These are phyloP conservation scores for Idaea straminata DNA, from an alignment of 2,888 invertebrate genomes.

Conservation along the genomic window DNA sequence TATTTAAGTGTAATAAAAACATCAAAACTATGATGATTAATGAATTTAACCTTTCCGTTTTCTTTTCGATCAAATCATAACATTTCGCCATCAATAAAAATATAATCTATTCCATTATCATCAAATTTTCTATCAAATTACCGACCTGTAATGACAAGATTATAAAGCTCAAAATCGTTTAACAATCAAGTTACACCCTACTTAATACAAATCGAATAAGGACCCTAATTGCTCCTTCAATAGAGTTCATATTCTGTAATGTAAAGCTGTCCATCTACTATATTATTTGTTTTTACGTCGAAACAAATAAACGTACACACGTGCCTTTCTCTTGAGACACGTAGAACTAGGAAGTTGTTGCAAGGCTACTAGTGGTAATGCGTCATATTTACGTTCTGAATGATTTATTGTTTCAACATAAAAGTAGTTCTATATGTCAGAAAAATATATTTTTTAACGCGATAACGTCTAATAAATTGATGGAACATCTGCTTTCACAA, in stretches of 20 bases:
- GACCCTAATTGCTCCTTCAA: not conserved
- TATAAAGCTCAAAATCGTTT: conserved; percentile 10
- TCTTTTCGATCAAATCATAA: not conserved
- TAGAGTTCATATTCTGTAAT: not conserved
- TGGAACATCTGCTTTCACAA: no score
- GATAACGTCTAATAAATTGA: no score
- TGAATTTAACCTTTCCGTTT: not conserved
- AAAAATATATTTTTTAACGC: no score
- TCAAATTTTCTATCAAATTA: not conserved
- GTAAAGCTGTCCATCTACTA: not conserved
- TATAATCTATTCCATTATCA: not conserved
- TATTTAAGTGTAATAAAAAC: no score
- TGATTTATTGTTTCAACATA: not conserved
- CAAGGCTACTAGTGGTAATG: conserved; percentile 19
- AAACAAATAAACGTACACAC: conserved; percentile 15
- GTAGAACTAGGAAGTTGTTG: conserved; percentile 25
- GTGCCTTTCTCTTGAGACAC: conserved; percentile 24
- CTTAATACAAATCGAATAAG: not conserved
- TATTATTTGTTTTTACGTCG: conserved; percentile 10
- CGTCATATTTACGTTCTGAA: conserved; percentile 11
- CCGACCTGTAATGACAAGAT: not conserved
- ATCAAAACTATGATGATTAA: no score
- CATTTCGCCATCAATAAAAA: not conserved
- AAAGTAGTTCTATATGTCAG: no score
- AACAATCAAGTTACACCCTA: not conserved